Conservation (phyloP, 23 tunicate genomes). For the Styela clava region DNA sequence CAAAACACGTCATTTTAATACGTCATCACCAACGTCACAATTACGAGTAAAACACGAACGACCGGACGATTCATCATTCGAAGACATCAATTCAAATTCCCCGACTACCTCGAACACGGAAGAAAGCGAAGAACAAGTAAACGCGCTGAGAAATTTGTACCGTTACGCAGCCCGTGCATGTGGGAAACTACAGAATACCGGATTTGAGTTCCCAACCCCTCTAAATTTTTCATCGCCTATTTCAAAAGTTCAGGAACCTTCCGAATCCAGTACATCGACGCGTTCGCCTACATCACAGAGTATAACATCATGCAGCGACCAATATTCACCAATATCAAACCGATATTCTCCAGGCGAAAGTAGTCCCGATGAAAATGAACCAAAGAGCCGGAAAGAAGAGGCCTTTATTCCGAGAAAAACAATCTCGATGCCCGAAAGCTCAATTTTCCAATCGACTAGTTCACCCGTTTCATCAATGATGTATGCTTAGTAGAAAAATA, state of each 20-base stretch:
- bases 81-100: too few relatives aligned
- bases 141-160: constrained; percentile 18
- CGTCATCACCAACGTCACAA: neutral
- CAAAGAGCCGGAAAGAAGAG: neutral
- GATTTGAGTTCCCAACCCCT: neutral
- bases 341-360: neutral
- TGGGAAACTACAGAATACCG: neutral
- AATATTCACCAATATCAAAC: constrained; percentile 7
- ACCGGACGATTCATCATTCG: neutral
- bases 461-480: neutral
- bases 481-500: neutral
- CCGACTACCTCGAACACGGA: neutral
- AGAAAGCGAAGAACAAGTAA: neutral
- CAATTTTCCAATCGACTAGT: neutral
- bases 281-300: neutral
- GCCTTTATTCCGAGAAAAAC: neutral
- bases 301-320: neutral
- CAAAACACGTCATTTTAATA: neutral
- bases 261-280: neutral
- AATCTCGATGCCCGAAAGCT: neutral
- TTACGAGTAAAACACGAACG: neutral
- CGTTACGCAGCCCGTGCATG: constrained; percentile 21
- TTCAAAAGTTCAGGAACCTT: neutral
- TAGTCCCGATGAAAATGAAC: neutral
- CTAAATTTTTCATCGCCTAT: neutral